Evolutionary conservation across 2,888 invertebrate genomes (phyloP), one percentile per base, ranked within the genome.

Genomic region (Mimumesa dahlbomi): DNA sequence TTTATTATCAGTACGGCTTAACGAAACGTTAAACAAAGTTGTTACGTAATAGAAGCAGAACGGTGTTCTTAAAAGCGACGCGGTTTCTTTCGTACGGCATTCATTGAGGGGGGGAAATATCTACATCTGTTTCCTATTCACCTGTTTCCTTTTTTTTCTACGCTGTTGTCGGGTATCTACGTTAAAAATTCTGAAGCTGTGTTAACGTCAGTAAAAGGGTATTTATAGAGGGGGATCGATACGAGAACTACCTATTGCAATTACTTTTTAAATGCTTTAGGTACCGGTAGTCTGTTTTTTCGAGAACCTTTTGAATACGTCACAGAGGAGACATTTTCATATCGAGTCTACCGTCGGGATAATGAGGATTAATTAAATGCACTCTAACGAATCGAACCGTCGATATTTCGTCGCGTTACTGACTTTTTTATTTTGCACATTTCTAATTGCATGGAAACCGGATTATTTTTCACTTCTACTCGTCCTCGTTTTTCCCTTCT

Each of bases 201-300:
- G 48, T 45, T 53, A 64, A 48, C 48, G 53, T 29, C 21, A 31
- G 16, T 25, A 19, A 50, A 18, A 36, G 18, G 11, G 16, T 70
- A 70, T 67, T 61, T 61, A 67, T 67, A 70, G 67, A 42, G 16
- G 11, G 48, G 29, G 52, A 70, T 70, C 67, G 67, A 66, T 66
- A 45, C 14, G 16, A 49, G 45, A 49, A 54, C 45, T 46, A 25
- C 29, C 45, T 45, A 53, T 66, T 34, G 53, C 46, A 67, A 66
- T 50, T 43, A 54, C 46, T 62, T 62, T 54, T 62, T 46, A 38
- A 53, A 46, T 59, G 29, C 40, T 6, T 14, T 36, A 11, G 9
- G 11, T 36, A 34, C 36, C 25, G 31, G n/a, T 19, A 42, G 13
- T 56, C 31, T 18, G 18, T 45, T 18, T n/a, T 19, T 25, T 40